Evolutionary conservation across 2,113 vertebrate genomes (phyloP), one percentile per base, ranked within the genome.

Genomic region (Mustelus asterias): DNA sequence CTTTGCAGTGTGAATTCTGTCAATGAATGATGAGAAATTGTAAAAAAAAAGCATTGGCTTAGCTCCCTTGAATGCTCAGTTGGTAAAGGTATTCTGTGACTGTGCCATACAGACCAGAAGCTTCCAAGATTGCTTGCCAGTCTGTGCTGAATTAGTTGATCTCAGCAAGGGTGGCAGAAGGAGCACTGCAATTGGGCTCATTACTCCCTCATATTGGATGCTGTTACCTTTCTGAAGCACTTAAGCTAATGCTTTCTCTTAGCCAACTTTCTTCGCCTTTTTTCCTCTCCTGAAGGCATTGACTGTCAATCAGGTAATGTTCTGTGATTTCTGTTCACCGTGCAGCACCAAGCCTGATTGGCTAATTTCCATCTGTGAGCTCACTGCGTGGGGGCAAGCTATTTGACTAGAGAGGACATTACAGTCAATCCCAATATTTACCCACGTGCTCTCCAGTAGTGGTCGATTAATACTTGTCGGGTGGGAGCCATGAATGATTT

Each of bases 1-100:
- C 94, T 76, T 72, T 29, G 41, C 94, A 72, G 94, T 54, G 94
- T 95, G 94, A 95, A 76, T 95, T 72, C 67, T 95, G 94, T 95
- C 94, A 95, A 72, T 72, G 94, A 95, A 54, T 95, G 89, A 93
- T 37, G 60, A 93, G 58, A 93, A 93, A 37, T 37, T 72, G 26
- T 22, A n/a, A 63, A 72, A 48, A 72, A 63, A 60, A 60, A n/a
- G 1, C 18, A 93, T 67, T 65, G n/a, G 89, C 60, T 65, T 65
- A 22, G 89, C 89, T 65, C 60, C 89, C 89, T 93, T 93, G 89
- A 93, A 67, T 93, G 60, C 89, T 93, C 60, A 93, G 33, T 93
- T 93, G 60, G 60, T 65, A 93, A 93, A 93, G 89, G 89, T 65
- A 20, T 18, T 93, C 33, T 65, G 89, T 20, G 60, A 65, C 89